Evolutionary conservation across 2,797 vertebrate genomes (phyloP).

Genomic region (Austrolebias charrua): DNA sequence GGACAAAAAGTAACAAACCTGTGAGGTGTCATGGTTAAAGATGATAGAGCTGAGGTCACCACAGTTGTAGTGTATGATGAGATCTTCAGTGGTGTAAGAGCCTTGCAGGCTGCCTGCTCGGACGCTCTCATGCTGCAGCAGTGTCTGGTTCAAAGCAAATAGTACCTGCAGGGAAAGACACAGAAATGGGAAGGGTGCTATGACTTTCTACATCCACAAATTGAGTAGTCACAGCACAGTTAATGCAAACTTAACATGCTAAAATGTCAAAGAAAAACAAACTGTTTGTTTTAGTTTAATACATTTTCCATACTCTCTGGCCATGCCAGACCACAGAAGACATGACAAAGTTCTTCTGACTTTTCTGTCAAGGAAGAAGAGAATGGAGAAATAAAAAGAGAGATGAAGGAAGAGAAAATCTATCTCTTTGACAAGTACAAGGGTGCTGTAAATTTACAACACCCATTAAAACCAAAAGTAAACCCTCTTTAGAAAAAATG

Average conservation of each 20-base stretch:
- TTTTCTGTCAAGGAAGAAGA: conserved; percentile 39
- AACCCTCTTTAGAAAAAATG: conserved; percentile 80
- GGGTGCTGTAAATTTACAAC: conserved; percentile 73
- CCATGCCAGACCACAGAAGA: conserved; percentile 55
- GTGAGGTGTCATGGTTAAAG: conserved; percentile 82
- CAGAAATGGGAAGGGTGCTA: conserved; percentile 11
- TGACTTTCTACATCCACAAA: conserved; percentile 36
- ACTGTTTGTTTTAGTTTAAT: conserved; percentile 31
- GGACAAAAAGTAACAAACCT: conserved; percentile 69
- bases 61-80: conserved; percentile 91
- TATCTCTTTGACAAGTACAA: conserved; percentile 57
- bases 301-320: conserved; percentile 63
- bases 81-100: conserved; percentile 87
- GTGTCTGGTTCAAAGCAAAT: conserved; percentile 91
- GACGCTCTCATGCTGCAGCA: conserved; percentile 88
- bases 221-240: conserved; percentile 19
- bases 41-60: conserved; percentile 85
- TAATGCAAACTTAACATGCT: conserved; percentile 31
- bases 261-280: conserved; percentile 16
- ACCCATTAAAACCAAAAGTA: conserved; percentile 81
- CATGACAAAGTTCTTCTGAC: conserved; percentile 39
- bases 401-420: conserved; percentile 31
- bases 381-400: conserved; percentile 24
- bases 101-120: conserved; percentile 85
- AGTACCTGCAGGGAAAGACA: conserved; percentile 78